Conservation (phyloP, 2,113 vertebrate genomes). For the Sebastes fasciatus region DNA sequence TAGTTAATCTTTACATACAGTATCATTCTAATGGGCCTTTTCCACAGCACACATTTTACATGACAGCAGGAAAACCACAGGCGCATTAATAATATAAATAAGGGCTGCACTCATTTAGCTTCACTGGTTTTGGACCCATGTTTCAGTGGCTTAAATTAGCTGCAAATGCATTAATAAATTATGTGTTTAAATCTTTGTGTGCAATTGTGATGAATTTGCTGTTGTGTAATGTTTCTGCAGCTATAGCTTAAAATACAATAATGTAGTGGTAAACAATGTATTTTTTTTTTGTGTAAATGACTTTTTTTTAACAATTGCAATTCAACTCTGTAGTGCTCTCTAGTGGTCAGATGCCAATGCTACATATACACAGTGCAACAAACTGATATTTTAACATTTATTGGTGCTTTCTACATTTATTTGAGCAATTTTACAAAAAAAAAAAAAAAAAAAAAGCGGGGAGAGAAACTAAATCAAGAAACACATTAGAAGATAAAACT, state of each 20-base stretch:
- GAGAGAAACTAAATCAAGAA: not conserved
- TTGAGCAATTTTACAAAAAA: not conserved
- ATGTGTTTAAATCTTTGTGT: not conserved
- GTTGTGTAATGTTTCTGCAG: not conserved
- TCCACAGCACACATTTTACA: not conserved
- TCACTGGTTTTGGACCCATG: not conserved
- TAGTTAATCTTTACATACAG: not conserved
- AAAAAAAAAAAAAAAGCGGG: not conserved
- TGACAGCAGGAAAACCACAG: not conserved
- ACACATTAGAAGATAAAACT: not conserved
- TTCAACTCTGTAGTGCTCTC: slow-evolving; percentile 44
- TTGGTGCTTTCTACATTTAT: not conserved
- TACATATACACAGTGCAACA: not conserved
- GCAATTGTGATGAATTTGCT: not conserved
- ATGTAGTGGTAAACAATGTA: not conserved
- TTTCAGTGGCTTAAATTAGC: not conserved
- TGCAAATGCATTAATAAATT: not conserved
- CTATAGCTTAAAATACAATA: not conserved
- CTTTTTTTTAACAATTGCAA: not conserved
- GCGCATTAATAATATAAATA: not conserved
- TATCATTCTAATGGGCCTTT: not conserved
- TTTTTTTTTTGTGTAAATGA: not conserved
- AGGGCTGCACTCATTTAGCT: not conserved
- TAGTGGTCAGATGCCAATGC: slow-evolving; percentile 34
- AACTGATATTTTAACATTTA: slow-evolving; percentile 6